These are phyloP conservation scores for Columba janthina DNA, from an alignment of 2,113 vertebrate species.

Conservation along the genomic window DNA sequence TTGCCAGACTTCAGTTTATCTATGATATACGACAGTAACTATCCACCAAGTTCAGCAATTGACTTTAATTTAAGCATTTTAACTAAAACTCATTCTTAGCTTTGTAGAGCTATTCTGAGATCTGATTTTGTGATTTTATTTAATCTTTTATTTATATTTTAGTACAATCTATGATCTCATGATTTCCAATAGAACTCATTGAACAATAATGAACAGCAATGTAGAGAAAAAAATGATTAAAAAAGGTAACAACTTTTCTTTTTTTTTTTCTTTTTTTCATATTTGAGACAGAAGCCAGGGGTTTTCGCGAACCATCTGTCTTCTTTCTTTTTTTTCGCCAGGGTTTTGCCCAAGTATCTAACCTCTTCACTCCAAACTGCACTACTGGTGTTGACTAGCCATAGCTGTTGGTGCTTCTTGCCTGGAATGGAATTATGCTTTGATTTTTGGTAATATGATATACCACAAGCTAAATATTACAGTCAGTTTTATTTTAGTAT, in stretches of 20 bases:
- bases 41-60: background rate
- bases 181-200: background rate
- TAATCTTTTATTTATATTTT: background rate
- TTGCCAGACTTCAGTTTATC: background rate
- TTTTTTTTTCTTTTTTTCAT: background rate
- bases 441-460: background rate
- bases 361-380: background rate
- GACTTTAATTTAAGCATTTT: background rate
- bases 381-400: background rate
- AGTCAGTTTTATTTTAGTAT: background rate
- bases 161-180: background rate
- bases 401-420: background rate
- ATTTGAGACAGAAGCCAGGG: background rate
- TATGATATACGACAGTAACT: background rate
- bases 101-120: background rate
- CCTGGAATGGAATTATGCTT: background rate
- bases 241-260: too few species aligned
- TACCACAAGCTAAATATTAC: background rate
- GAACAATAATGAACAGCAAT: background rate
- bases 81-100: background rate
- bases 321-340: too few species aligned
- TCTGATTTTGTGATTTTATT: background rate
- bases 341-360: background rate
- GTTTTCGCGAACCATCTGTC: background rate
- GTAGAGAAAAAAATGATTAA: too few species aligned